Evolutionary conservation across 2,113 vertebrate species (phyloP).

Genomic region (Myxocyprinus asiaticus): DNA sequence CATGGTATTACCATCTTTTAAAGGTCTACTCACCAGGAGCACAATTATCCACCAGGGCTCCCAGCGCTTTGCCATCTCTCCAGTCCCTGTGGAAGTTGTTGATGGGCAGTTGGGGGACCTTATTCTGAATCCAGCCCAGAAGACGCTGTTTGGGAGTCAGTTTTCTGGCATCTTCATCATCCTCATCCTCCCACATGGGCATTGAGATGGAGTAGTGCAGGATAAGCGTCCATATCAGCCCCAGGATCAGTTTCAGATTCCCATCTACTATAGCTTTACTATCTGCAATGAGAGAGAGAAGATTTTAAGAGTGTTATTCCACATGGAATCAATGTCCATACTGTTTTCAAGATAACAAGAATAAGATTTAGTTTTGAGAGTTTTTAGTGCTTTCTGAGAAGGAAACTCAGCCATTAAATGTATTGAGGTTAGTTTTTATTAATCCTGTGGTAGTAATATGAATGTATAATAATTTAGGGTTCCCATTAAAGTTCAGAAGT

Average conservation of each 20-base stretch:
- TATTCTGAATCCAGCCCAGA: slow-evolving; percentile 96
- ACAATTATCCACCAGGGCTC: slow-evolving; percentile 92
- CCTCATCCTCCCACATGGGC: slow-evolving; percentile 97
- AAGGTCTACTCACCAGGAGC: slow-evolving; percentile 78
- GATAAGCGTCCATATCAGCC: slow-evolving; percentile 93
- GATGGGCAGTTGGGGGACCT: slow-evolving; percentile 91
- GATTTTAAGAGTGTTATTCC: slow-evolving; percentile 12
- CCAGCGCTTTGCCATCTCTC: slow-evolving; percentile 90
- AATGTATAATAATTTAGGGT: too few species aligned
- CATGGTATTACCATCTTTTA: too few species aligned
- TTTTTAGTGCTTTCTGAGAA: too few species aligned
- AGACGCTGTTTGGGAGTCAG: slow-evolving; percentile 93
- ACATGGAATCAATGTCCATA: neutral
- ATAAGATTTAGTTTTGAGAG: too few species aligned
- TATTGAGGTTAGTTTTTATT: too few species aligned
- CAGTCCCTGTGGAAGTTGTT: slow-evolving; percentile 93
- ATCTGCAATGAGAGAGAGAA: slow-evolving; percentile 70
- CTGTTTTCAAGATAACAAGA: too few species aligned
- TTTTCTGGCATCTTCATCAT: slow-evolving; percentile 86
- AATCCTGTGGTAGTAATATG: too few species aligned
- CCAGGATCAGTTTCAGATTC: slow-evolving; percentile 93
- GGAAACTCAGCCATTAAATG: too few species aligned
- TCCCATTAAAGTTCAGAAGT: too few species aligned
- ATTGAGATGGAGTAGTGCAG: slow-evolving; percentile 98
- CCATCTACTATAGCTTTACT: slow-evolving; percentile 95